These are phyloP conservation scores for Glyphotaelius pellucidus DNA, from an alignment of 2,888 invertebrate species.

Conservation along the genomic window DNA sequence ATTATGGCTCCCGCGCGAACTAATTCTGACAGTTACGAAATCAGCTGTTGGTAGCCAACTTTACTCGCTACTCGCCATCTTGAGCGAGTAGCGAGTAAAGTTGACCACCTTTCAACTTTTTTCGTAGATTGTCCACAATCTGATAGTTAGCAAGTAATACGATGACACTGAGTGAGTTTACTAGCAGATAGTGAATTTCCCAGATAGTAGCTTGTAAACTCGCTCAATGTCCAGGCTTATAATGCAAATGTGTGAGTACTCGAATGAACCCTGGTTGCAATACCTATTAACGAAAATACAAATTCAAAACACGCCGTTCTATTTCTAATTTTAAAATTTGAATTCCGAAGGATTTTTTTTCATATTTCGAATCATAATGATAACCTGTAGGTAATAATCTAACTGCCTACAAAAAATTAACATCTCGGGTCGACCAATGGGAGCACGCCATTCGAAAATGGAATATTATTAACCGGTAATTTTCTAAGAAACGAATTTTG, in stretches of 20 bases:
- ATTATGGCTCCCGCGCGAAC: too few species aligned
- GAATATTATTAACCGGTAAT: slow-evolving; percentile 64
- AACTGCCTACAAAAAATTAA: slow-evolving; percentile 14
- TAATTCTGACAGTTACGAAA: too few species aligned
- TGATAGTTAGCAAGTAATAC: too few species aligned
- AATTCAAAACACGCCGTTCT: slow-evolving; percentile 14
- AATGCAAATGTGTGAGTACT: background rate
- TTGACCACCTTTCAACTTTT: too few species aligned
- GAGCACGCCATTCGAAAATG: slow-evolving; percentile 40
- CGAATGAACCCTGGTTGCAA: background rate
- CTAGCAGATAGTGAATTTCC: too few species aligned
- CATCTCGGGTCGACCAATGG: slow-evolving; percentile 42
- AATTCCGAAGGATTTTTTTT: background rate
- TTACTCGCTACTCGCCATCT: too few species aligned
- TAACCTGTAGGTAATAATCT: slow-evolving; percentile 6
- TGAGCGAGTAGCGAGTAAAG: too few species aligned
- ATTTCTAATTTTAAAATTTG: background rate
- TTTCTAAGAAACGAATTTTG: slow-evolving; percentile 62
- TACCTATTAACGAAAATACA: background rate
- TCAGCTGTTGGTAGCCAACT: too few species aligned
- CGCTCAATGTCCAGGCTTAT: too few species aligned
- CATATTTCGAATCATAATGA: slow-evolving; percentile 21
- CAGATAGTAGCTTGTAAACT: too few species aligned
- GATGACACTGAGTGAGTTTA: too few species aligned
- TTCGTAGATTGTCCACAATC: too few species aligned